A percentile compares a stretch with the other conserved stretches of the same genome.
Conservation (phyloP, 2,888 invertebrate genomes). For the Lithophane leautieri region DNA sequence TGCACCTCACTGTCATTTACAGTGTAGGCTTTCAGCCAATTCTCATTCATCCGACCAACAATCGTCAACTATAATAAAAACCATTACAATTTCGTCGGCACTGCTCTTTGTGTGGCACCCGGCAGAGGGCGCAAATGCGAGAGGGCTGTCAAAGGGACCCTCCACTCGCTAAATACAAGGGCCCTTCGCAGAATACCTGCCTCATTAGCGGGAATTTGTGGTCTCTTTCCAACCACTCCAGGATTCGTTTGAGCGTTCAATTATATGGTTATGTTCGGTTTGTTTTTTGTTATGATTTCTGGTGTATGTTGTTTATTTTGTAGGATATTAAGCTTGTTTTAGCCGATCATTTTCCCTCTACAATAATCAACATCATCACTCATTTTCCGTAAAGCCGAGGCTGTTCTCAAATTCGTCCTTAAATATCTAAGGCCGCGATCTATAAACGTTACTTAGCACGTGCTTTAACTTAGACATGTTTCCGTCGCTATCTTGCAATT, state of each 20-base stretch:
- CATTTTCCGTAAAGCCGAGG: not conserved
- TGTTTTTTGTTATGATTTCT: not conserved
- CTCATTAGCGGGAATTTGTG: constrained; percentile 59
- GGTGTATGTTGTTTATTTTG: not conserved
- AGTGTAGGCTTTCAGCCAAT: not conserved
- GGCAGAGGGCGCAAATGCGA: constrained; percentile 34
- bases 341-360: not conserved
- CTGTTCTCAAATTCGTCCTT: not conserved
- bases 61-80: constrained; percentile 23
- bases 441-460: not conserved
- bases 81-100: constrained; percentile 22
- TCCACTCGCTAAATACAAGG: constrained; percentile 53
- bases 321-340: not conserved
- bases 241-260: constrained; percentile 25
- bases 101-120: constrained; percentile 40
- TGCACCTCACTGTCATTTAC: not conserved
- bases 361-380: not conserved
- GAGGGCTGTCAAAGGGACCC: constrained; percentile 52
- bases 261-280: constrained; percentile 15
- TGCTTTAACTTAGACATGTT: not conserved
- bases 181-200: constrained; percentile 54
- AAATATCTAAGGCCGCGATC: not conserved
- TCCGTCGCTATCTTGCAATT: not conserved
- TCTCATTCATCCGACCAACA: not conserved
- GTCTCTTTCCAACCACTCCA: constrained; percentile 34